phyloP scores from a whole-genome alignment of 2,888 invertebrate genomes.

The Strigamia crassipes region DNA sequence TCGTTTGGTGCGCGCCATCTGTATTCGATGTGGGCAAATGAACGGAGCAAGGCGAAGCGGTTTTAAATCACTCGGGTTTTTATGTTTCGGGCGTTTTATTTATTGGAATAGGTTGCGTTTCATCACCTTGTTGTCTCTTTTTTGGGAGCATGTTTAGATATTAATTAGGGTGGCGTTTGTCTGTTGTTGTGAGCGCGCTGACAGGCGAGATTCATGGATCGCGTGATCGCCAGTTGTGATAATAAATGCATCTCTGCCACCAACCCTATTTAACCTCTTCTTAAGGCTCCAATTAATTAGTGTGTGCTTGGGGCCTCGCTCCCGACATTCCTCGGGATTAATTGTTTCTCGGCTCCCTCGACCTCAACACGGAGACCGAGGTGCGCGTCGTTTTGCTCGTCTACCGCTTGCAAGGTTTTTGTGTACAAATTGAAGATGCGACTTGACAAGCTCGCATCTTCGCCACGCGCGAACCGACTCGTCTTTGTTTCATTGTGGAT shows the following conservation, averaged over 20 bases:
- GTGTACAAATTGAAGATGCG: neutral
- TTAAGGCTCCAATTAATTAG: slow-evolving; percentile 44
- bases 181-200: slow-evolving; percentile 36
- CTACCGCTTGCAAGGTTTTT: neutral
- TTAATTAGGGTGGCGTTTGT: slow-evolving; percentile 10
- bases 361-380: slow-evolving; percentile 18
- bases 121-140: neutral
- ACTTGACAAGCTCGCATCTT: neutral
- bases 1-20: slow-evolving; percentile 28
- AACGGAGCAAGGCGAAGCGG: neutral
- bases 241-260: slow-evolving; percentile 44
- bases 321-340: slow-evolving; percentile 43
- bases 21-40: neutral
- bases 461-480: neutral
- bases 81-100: neutral
- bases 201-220: slow-evolving; percentile 45
- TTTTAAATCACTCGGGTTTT: neutral
- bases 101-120: neutral
- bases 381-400: neutral
- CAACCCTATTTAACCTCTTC: slow-evolving; percentile 43
- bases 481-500: slow-evolving; percentile 11
- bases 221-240: slow-evolving; percentile 44
- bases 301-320: slow-evolving; percentile 25
- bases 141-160: neutral
- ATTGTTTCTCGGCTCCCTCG: slow-evolving; percentile 35